Percentiles rank a stretch among this genome's conserved stretches.
Conservation (phyloP, 1,140 invertebrate species). For the Hyles euphorbiae region DNA sequence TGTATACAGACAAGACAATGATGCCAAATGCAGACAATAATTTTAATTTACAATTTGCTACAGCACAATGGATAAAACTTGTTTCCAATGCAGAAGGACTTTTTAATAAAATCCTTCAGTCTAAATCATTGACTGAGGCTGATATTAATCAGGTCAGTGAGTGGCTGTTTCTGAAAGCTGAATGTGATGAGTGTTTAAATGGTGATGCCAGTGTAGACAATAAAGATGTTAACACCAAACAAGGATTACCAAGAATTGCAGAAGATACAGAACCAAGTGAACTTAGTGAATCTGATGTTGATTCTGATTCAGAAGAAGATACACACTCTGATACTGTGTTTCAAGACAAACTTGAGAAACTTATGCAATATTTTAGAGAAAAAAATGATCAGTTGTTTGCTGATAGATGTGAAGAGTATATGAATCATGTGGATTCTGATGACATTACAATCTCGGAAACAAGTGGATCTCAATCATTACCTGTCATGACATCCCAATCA, state of each 20-base stretch:
- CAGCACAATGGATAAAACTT: conserved; percentile 87
- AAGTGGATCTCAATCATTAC: conserved; percentile 66
- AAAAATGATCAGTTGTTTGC: conserved; percentile 82
- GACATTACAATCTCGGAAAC: conserved; percentile 70
- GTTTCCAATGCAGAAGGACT: conserved; percentile 90
- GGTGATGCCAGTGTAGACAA: conserved; percentile 77
- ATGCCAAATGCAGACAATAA: conserved; percentile 62
- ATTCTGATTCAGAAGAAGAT: conserved; percentile 78
- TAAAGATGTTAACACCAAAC: conserved; percentile 68
- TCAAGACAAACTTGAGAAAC: conserved; percentile 81
- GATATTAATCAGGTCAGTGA: conserved; percentile 88
- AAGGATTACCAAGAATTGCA: conserved; percentile 70
- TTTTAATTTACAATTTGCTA: conserved; percentile 87
- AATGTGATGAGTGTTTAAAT: conserved; percentile 88
- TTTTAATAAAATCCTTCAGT: conserved; percentile 81
- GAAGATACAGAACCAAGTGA: conserved; percentile 75
- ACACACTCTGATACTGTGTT: conserved; percentile 80
- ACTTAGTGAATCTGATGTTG: conserved; percentile 78
- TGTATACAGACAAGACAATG: conserved; percentile 69
- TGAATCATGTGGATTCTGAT: conserved; percentile 72
- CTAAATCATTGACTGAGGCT: conserved; percentile 79
- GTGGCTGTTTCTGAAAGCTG: conserved; percentile 89
- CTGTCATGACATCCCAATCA: conserved; percentile 65
- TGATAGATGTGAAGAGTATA: conserved; percentile 76
- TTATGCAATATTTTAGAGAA: conserved; percentile 82